Base-by-base conservation (phyloP, 2,797 vertebrate species). In the Calcarius lapponicus region DNA sequence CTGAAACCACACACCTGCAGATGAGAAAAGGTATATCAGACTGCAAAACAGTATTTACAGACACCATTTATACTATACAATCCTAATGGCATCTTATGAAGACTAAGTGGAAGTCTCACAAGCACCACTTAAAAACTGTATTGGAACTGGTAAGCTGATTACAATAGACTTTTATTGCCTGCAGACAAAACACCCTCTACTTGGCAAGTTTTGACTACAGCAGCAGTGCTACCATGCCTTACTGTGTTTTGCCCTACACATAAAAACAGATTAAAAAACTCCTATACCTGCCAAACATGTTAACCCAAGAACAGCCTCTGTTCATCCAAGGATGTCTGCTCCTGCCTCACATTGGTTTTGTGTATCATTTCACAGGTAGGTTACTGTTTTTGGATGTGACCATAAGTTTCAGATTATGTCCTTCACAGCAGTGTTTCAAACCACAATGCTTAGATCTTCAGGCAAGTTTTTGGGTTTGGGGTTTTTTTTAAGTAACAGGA, bases 1-100 rank as follows among this genome's bases (percentile, higher is more conserved):
- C 98, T 98, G 98, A 98, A 98, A 98, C 96, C 97, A 98, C 97
- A 98, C 98, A 99, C 98, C 99, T 99, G 99, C 98, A 98, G 99
- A 98, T 98, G 96, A 99, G 98, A 99, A 98, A 98, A 99, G 97
- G 98, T 97, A 99, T 47, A 96, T 98, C 98, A 98, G 98, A 98
- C 98, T 92, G 80, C 75, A 96, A 48, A 87, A 10, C 60, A 92
- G 94, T 73, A 95, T 67, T 95, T 90, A 96, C 73, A 97, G 95
- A 88, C 92, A 97, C 92, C 80, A 72, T 60, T 93, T 90, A 92
- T 38, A 80, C 82, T 40, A 74, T 15, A 95, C 86, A 97, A 95
- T 79, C 95, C 96, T 96, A 91, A 92, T 54, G 79, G 88, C 95
- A 97, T 92, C 95, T 97, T 83, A 96, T 45, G 64, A 93, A 95